Percentiles rank a stretch among this genome's conserved stretches.
These are phyloP conservation scores for Silurus meridionalis DNA, from an alignment of 2,113 vertebrate genomes.

Conservation along the genomic window DNA sequence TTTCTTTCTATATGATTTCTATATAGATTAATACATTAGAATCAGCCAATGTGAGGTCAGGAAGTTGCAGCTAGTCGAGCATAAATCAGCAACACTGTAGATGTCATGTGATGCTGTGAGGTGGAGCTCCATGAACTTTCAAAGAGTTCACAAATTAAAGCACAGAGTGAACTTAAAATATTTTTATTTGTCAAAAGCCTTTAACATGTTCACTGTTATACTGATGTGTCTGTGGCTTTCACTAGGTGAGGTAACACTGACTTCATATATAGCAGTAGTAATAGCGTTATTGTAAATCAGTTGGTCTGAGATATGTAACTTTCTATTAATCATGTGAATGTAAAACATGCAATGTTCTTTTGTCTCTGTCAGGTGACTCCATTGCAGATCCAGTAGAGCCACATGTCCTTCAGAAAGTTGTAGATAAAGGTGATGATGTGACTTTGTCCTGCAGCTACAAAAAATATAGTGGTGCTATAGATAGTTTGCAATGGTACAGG, in stretches of 20 bases:
- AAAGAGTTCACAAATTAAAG: not conserved
- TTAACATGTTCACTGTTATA: conserved; percentile 6
- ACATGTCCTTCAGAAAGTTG: not conserved
- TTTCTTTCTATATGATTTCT: too few species aligned
- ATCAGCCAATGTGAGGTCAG: too few species aligned
- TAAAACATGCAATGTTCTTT: not conserved
- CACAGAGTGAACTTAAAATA: not conserved
- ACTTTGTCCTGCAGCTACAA: conserved; percentile 30
- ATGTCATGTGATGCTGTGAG: not conserved
- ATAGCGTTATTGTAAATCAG: too few species aligned
- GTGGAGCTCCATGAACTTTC: not conserved
- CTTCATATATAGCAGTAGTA: too few species aligned
- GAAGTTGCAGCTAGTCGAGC: not conserved
- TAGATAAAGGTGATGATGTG: not conserved
- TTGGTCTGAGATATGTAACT: not conserved
- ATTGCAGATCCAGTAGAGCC: not conserved
- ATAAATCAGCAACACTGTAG: not conserved
- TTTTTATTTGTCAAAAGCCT: not conserved
- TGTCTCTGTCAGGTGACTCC: not conserved
- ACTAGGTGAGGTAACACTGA: not conserved
- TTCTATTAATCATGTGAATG: not conserved
- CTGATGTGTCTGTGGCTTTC: not conserved
- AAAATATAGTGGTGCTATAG: not conserved
- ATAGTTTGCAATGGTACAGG: not conserved
- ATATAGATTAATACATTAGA: too few species aligned